Evolutionary conservation across 1,140 invertebrate species (phyloP), one percentile per base, ranked within the genome.

Genomic region (Bombyx mandarina): DNA sequence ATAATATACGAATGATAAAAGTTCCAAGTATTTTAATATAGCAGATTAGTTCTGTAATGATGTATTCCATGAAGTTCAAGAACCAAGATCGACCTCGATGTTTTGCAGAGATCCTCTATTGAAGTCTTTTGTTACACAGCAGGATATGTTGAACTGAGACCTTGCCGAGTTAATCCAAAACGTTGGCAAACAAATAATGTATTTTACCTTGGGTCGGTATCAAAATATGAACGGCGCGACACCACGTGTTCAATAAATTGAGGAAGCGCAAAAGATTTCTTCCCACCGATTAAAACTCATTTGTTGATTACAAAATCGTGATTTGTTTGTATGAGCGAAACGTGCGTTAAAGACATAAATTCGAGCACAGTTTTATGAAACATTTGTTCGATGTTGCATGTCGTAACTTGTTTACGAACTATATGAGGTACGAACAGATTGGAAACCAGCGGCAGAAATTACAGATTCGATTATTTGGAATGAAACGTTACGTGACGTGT

Each of bases 51-150:
- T 35, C 2, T 5, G 26, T 35, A 5, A 35, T 5, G 26, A 35
- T 35, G 26, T 35, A 35, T 35, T 35, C 26, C 26, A 35, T 35
- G 26, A 35, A 35, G 26, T 35, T 35, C 26, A 35, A 35, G 26
- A 35, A 35, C 26, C 26, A 35, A 35, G 26, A 49, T 6, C 22
- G 48, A 22, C 45, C 50, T 55, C 57, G 57, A 62, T 10, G 7
- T 44, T n/a, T 12, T 54, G 12, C 43, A 42, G 45, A 8, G 43
- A 49, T 10, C 52, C 52, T 42, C 43, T 10, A 54, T 35, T 5
- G 67, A 67, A 68, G 66, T 65, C 69, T 70, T 77, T 82, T 84
- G 79, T 82, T 69, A 76, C 63, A 63, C 71, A 73, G 65, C 75
- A 82, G 82, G 76, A 83, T 82, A 65, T 75, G 67, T 75, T 68